phyloP scores from a whole-genome alignment of 2,797 vertebrate species.

The Argya squamiceps region DNA sequence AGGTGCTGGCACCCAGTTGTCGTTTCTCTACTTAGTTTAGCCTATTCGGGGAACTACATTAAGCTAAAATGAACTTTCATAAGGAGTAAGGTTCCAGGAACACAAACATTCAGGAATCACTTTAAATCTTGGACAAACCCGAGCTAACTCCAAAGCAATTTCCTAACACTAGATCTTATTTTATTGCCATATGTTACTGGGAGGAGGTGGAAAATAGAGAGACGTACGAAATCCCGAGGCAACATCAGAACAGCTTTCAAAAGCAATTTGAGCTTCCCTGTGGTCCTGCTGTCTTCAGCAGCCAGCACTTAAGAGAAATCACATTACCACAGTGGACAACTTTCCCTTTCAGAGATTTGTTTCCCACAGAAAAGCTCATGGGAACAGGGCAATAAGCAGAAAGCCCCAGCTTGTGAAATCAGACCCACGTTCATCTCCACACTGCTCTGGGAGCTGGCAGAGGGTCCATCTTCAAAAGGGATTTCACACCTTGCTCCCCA shows the following conservation, averaged over 20 bases:
- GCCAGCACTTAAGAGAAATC: neutral
- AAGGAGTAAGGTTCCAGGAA: neutral
- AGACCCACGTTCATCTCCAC: fast-evolving
- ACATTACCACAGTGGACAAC: neutral
- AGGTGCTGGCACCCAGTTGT: neutral
- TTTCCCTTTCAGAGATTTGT: neutral
- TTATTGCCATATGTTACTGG: neutral
- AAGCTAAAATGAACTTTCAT: neutral
- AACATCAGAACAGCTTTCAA: neutral
- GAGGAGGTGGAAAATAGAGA: neutral
- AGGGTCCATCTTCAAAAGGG: neutral
- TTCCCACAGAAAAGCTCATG: constrained; percentile 22
- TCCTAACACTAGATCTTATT: neutral
- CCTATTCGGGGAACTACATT: neutral
- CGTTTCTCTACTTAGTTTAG: neutral
- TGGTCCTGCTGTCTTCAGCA: neutral
- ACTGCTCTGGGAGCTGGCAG: fast-evolving
- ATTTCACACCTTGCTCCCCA: neutral
- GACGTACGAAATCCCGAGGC: neutral
- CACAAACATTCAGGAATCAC: neutral
- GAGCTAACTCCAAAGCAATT: neutral
- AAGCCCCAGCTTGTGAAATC: neutral
- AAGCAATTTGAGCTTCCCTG: neutral
- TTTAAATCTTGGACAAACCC: neutral
- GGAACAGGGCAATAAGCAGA: neutral